A percentile compares a stretch with the other conserved stretches of the same genome.
These are phyloP conservation scores for Lepas anatifera DNA, from an alignment of 2,888 invertebrate species.

Conservation along the genomic window DNA sequence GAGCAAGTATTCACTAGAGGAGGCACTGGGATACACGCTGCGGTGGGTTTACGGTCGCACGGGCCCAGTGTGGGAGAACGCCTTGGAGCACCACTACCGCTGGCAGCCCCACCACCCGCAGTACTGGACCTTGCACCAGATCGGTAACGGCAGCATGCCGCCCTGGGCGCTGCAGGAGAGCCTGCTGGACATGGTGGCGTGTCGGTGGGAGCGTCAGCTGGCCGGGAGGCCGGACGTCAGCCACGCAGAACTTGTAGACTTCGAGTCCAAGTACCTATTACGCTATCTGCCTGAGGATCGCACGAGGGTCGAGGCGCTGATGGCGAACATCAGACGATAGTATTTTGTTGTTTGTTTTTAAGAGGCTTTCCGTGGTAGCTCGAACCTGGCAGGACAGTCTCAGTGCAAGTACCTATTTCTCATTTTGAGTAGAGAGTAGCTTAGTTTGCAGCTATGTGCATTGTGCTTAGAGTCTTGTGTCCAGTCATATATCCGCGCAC, in stretches of 20 bases:
- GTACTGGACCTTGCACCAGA: background rate
- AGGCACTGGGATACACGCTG: slow-evolving; percentile 18
- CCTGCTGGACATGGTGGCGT: slow-evolving; percentile 18
- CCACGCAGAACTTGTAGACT: slow-evolving; percentile 16
- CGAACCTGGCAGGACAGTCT: too few relatives aligned
- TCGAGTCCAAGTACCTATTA: slow-evolving; percentile 16
- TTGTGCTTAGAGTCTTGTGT: too few relatives aligned
- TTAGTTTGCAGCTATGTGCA: too few relatives aligned
- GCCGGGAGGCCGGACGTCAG: slow-evolving; percentile 13
- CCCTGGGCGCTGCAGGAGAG: slow-evolving; percentile 17
- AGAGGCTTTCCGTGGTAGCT: too few relatives aligned
- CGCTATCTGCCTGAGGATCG: background rate
- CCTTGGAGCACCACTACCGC: slow-evolving; percentile 17
- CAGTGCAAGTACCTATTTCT: too few relatives aligned
- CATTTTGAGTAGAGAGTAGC: too few relatives aligned
- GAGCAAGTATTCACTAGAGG: slow-evolving; percentile 16
- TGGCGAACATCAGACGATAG: background rate
- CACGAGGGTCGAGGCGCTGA: background rate
- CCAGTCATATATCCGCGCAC: too few relatives aligned
- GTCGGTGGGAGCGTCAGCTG: slow-evolving; percentile 20
- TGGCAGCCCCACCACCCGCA: slow-evolving; percentile 18
- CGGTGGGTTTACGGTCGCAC: slow-evolving; percentile 17
- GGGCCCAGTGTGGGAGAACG: slow-evolving; percentile 13
- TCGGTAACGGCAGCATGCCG: slow-evolving; percentile 12
- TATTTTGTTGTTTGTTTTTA: too few relatives aligned